Evolutionary conservation across 1,140 invertebrate species (phyloP), one percentile per base, ranked within the genome.

Genomic region (Sycophaga agraensis): DNA sequence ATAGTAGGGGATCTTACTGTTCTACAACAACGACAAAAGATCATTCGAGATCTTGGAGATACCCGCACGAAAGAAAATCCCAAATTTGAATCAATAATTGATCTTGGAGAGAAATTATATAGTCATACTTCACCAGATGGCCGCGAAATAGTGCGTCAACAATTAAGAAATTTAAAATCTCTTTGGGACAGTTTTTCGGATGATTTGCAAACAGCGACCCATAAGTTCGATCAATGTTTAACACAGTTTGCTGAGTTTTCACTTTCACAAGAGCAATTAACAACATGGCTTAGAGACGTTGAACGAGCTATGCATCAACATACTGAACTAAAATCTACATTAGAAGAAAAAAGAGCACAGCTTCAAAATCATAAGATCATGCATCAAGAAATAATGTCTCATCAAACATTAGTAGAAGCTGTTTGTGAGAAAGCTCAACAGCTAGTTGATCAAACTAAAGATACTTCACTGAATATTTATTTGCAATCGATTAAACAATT

Each of bases 281-380:
- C 92, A 0, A 91, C 92, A 73, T 98, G 95, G 95, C 74, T 97
- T 1, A 88, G 90, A 70, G 93, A 96, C 71, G 91, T 96, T 8
- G 93, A 97, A 75, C 86, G 88, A 66, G 91, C 92, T 2, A 94
- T 98, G 89, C 91, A 93, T 68, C 87, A 91, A 64, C 93, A 96
- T 69, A 94, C 91, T 0, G 93, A 97, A 77, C 81, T 93, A 1
- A 96, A 96, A 77, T 88, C 89, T 0, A 93, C 93, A 0, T 77
- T 98, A 19, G 94, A 96, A 80, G 95, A 97, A 73, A 98, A 97
- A 79, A 88, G 91, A 64, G 94, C 93, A 0, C 94, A 97, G 74
- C 76, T 97, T 14, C 94, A 97, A 74, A 96, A 95, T 72, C 94
- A 97, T 72, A 93, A 93, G 77, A 90, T 97, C 34, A 90, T 96